Evolutionary conservation across 2,113 vertebrate genomes (phyloP).

Genomic region (Sisor rabdophorus): DNA sequence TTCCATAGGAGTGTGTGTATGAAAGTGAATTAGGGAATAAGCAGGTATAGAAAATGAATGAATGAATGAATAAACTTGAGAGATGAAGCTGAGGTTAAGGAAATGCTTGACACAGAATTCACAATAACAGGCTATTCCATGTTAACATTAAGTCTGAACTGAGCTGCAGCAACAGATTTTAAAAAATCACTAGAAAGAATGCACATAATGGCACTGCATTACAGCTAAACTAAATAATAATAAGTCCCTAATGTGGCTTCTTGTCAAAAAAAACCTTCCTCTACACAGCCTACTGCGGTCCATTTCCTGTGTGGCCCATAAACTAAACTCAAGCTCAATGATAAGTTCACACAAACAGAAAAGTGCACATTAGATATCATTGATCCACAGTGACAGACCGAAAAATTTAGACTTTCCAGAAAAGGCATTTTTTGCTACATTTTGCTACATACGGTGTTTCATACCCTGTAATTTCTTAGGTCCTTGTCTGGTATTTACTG

Average conservation of each 20-base stretch:
- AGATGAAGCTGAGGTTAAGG: neutral
- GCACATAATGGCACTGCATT: neutral
- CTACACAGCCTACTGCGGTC: neutral
- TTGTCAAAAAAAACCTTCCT: neutral
- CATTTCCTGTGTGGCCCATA: constrained; percentile 5
- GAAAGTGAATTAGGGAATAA: too few relatives aligned
- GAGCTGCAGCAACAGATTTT: neutral
- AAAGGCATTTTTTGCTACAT: constrained; percentile 14
- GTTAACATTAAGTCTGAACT: neutral
- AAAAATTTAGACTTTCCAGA: neutral
- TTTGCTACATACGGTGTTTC: neutral
- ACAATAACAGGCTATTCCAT: neutral
- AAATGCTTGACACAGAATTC: neutral
- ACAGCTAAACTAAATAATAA: neutral
- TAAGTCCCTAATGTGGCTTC: neutral
- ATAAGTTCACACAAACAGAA: constrained; percentile 1
- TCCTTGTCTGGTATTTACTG: neutral
- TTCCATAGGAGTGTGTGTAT: too few relatives aligned
- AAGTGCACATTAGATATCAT: neutral
- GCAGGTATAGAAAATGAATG: too few relatives aligned
- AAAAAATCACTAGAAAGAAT: neutral
- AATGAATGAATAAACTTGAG: neutral
- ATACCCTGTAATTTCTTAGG: constrained; percentile 19
- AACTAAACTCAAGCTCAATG: too few relatives aligned
- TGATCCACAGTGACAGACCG: neutral